phyloP scores from a whole-genome alignment of 2,113 vertebrate genomes.

The Heteronetta atricapilla region DNA sequence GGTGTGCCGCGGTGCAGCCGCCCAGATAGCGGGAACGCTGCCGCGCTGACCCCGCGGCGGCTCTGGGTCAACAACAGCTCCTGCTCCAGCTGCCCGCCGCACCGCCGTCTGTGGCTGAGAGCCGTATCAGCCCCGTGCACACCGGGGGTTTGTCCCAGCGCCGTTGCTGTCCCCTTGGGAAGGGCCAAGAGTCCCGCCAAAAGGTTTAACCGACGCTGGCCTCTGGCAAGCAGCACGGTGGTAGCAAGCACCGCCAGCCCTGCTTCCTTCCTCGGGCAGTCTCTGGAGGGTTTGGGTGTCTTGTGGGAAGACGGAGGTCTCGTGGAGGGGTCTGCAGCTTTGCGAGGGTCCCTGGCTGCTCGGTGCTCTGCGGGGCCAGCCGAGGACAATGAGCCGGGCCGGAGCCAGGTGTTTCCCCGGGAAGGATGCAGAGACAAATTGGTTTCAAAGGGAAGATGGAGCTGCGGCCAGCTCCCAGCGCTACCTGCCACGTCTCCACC shows the following conservation, averaged over 20 bases:
- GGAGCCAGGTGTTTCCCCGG: neutral
- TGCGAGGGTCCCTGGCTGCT: neutral
- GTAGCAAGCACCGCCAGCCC: neutral
- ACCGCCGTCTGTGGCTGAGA: neutral
- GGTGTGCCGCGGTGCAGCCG: neutral
- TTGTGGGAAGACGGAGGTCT: neutral
- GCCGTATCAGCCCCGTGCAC: neutral
- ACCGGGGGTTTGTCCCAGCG: accelerated
- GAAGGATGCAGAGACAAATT: neutral
- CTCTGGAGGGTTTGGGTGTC: neutral
- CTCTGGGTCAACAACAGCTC: neutral
- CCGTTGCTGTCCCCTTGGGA: neutral
- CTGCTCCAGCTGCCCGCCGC: accelerated
- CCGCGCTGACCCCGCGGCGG: neutral
- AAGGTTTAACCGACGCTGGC: neutral
- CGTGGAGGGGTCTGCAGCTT: neutral
- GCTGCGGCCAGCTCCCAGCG: accelerated
- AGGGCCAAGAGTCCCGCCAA: neutral
- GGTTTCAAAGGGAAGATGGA: neutral
- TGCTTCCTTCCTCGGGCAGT: neutral
- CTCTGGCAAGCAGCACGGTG: neutral
- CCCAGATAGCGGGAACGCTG: neutral
- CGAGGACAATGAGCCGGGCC: neutral
- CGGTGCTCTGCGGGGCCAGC: neutral
- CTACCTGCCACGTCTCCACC: neutral